Base-by-base conservation (phyloP, 2,113 vertebrate genomes). In the Catharus fuscescens region DNA sequence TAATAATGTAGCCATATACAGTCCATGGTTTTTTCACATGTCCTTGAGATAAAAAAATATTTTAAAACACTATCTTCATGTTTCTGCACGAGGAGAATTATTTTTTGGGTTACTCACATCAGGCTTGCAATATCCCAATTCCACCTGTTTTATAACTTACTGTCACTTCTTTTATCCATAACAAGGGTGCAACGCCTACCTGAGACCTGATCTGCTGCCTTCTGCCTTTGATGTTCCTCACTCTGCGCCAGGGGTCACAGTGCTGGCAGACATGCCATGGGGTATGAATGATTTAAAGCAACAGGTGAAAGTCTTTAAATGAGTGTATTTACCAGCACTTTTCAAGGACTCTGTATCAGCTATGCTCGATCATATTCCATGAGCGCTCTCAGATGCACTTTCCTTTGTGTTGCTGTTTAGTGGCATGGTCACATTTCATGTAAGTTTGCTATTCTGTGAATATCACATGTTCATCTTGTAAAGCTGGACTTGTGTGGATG, bases 211-310 rank as follows among this genome's bases (percentile, higher is more conserved):
- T 98, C 96, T 96, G 61, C 79, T 93, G 54, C 24, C 71, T 69
- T 50, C 92, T 95, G 80, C 40, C 98, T 99, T 98, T 98, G 98
- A 98, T 98, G 98, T 97, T 88, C 90, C 92, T 86, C 90, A 24
- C 79, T 86, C 47, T 77, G 67, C 3, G 31, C 76, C 82, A 94
- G 92, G 95, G 97, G 97, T 98, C 96, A 96, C 52, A 91, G 87
- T 56, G 72, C 67, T 78, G 66, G 81, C 93, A 92, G 91, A 96
- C 93, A 65, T 59, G 71, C 92, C 92, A 32, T 24, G 74, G 44
- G 79, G 44, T 81, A 95, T 48, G 71, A 92, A 80, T 98, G 96
- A 98, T 97, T 97, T 97, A 97, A 92, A 95, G 95, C 91, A 97
- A 96, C 98, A 98, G 97, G 97, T 98, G 98, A 97, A 94, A 97